A percentile compares a stretch with the other conserved stretches of the same genome.
Evolutionary conservation across 1,140 invertebrate species (phyloP).

Genomic region (Achroia grisella): DNA sequence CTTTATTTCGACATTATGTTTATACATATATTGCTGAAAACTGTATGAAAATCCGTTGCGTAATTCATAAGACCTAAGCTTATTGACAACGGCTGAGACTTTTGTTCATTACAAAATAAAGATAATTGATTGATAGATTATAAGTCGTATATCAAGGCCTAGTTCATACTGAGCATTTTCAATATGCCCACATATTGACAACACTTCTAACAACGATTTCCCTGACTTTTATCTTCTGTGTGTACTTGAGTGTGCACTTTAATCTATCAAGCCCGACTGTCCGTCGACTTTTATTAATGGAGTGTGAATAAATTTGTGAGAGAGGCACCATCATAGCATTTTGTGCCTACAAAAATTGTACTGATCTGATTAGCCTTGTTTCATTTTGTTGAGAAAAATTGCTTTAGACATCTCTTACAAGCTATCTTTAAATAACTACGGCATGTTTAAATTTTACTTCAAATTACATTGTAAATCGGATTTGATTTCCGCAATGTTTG

Average conservation of each 20-base stretch:
- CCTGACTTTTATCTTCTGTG: background rate
- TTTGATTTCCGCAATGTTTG: constrained; percentile 15
- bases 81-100: too few species aligned
- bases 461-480: background rate
- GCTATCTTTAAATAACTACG: background rate
- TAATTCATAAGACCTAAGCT: too few species aligned
- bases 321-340: constrained; percentile 14
- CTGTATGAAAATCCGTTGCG: too few species aligned
- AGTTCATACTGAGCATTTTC: too few species aligned
- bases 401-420: background rate
- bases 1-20: too few species aligned
- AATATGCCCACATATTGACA: too few species aligned
- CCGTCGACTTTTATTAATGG: constrained; percentile 49
- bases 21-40: too few species aligned
- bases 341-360: constrained; percentile 5
- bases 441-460: too few species aligned
- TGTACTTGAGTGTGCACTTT: constrained; percentile 17
- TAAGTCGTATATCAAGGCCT: too few species aligned
- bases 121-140: too few species aligned
- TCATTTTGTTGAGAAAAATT: background rate
- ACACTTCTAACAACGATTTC: background rate
- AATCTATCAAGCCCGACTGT: constrained; percentile 37
- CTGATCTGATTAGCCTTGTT: background rate
- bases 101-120: too few species aligned
- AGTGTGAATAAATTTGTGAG: constrained; percentile 49